Evolutionary conservation across 1,140 invertebrate species (phyloP), one percentile per base, ranked within the genome.

Genomic region (Aethina tumida): DNA sequence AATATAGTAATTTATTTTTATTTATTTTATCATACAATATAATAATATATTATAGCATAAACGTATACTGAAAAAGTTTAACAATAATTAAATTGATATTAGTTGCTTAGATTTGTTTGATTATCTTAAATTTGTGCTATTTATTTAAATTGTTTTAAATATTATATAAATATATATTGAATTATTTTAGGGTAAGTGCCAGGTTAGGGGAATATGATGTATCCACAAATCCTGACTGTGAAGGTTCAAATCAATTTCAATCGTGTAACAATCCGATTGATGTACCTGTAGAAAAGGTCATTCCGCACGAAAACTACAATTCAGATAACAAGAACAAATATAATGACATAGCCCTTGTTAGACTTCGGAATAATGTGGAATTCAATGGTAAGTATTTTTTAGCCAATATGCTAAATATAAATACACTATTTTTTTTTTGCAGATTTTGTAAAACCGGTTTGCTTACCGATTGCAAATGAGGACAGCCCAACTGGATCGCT

Each of bases 121-220:
- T n/a, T n/a, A n/a, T n/a, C n/a, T n/a, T n/a, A n/a, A n/a, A n/a
- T n/a, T n/a, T n/a, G n/a, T n/a, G n/a, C n/a, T n/a, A n/a, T n/a
- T n/a, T n/a, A n/a, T n/a, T n/a, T n/a, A n/a, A n/a, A n/a, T n/a
- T n/a, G n/a, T n/a, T n/a, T n/a, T n/a, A n/a, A n/a, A n/a, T n/a
- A n/a, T n/a, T n/a, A n/a, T n/a, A n/a, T n/a, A n/a, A n/a, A n/a
- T n/a, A n/a, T n/a, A n/a, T n/a, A n/a, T n/a, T n/a, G n/a, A n/a
- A n/a, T n/a, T n/a, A n/a, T 41, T 56, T 24, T 39, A 75, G 80
- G 22, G 52, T 58, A 12, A 55, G 55, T 27, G 64, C 81, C 2
- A 66, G 77, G 19, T 47, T 81, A 1, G 79, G 79, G 3, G 79
- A 81, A 43, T 65, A 73, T 42, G 66, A 81, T 41, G 65, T 58